Conservation (phyloP, 2,888 invertebrate species). For the Linnaemya vulpina region DNA sequence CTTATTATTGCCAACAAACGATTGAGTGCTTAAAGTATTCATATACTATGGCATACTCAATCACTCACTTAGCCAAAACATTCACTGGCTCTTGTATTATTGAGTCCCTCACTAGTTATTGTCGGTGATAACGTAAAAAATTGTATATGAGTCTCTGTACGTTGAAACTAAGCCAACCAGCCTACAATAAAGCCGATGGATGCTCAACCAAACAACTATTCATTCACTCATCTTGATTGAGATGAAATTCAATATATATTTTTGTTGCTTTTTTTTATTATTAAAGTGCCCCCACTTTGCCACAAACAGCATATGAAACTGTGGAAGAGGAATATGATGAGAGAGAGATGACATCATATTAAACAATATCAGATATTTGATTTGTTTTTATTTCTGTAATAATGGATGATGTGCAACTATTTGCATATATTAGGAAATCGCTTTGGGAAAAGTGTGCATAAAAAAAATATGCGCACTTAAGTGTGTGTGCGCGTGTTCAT, state of each 20-base stretch:
- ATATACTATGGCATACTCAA: constrained; percentile 1
- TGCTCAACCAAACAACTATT: constrained; percentile 27
- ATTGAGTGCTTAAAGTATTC: constrained; percentile 56
- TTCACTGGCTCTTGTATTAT: constrained; percentile 18
- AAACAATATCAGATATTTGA: constrained; percentile 62
- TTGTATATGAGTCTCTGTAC: not conserved
- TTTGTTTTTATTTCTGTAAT: constrained; percentile 11
- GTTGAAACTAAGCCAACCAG: constrained; percentile 44
- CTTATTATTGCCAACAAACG: constrained; percentile 66
- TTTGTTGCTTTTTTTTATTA: constrained; percentile 22
- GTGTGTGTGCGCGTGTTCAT: too few relatives aligned
- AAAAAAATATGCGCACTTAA: not conserved
- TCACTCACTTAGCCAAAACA: constrained; percentile 25
- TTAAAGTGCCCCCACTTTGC: constrained; percentile 22
- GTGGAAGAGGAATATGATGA: constrained; percentile 33
- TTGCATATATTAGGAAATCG: constrained; percentile 31
- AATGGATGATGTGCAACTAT: too few relatives aligned
- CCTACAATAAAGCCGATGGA: constrained; percentile 50
- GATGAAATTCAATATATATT: constrained; percentile 63
- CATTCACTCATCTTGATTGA: constrained; percentile 44
- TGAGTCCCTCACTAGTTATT: constrained; percentile 20
- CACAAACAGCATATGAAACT: not conserved
- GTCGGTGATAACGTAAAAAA: constrained; percentile 35
- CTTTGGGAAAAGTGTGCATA: not conserved
- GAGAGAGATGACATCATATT: constrained; percentile 67